Percentiles rank a stretch among this genome's conserved stretches.
These are phyloP conservation scores for Zapus hudsonius DNA, from an alignment of 2,113 vertebrate species.

Conservation along the genomic window DNA sequence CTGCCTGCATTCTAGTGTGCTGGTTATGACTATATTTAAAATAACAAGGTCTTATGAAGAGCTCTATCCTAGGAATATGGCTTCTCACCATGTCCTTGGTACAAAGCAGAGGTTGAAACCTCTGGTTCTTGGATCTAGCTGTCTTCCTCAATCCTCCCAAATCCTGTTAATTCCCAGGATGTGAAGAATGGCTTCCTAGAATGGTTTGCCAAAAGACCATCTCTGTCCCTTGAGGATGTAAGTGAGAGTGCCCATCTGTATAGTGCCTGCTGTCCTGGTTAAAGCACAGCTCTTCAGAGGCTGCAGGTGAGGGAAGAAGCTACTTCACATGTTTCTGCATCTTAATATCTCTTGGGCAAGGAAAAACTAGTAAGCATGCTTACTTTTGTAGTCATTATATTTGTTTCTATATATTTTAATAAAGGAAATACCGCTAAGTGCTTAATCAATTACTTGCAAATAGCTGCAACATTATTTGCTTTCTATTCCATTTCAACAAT, in stretches of 20 bases:
- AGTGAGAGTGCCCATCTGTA: not conserved
- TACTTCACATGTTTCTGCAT: not conserved
- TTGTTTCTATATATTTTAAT: not conserved
- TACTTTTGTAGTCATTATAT: not conserved
- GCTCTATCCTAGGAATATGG: not conserved
- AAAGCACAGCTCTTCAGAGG: not conserved
- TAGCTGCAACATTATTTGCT: not conserved
- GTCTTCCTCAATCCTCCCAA: not conserved
- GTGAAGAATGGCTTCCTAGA: constrained; percentile 6
- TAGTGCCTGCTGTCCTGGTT: not conserved
- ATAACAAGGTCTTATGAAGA: not conserved
- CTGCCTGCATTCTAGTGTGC: not conserved
- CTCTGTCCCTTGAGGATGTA: not conserved
- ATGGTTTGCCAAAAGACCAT: not conserved
- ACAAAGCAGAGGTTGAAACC: not conserved
- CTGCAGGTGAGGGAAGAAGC: not conserved
- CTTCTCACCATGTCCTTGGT: not conserved
- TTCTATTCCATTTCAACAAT: not conserved
- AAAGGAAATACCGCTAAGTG: not conserved
- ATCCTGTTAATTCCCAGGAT: not conserved
- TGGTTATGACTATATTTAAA: not conserved
- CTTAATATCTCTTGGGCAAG: not conserved
- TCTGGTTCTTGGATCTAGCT: not conserved
- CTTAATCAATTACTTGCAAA: not conserved
- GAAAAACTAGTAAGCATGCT: not conserved